phyloP scores from a whole-genome alignment of 2,797 vertebrate genomes.

The Myoxocephalus aenaeus region DNA sequence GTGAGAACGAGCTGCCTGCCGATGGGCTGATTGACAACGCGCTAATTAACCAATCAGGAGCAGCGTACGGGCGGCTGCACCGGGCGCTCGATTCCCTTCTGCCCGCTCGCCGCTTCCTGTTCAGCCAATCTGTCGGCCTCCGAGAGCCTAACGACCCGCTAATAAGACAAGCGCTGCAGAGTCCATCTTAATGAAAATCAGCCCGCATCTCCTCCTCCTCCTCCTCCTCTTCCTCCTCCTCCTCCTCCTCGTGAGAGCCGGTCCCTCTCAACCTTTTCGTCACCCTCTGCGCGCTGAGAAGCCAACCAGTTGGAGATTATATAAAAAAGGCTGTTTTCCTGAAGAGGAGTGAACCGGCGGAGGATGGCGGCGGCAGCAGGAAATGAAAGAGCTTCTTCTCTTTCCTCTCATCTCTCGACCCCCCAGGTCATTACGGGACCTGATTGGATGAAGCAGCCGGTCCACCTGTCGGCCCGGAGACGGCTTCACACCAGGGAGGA shows the following conservation, averaged over 20 bases:
- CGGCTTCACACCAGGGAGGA: conserved; percentile 1
- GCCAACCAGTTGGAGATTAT: conserved; percentile 31
- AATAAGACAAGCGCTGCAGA: conserved; percentile 73
- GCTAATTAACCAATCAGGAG: conserved; percentile 75
- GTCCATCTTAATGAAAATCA: conserved; percentile 79
- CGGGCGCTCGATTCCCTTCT: conserved; percentile 77
- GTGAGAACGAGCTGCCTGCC: conserved; percentile 5
- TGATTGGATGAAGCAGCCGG: conserved; percentile 42
- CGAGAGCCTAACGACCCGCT: conserved; percentile 75
- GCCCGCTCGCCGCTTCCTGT: conserved; percentile 69
- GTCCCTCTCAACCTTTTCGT: conserved; percentile 40
- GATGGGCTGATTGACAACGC: conserved; percentile 69
- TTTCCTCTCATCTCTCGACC: conserved; percentile 21
- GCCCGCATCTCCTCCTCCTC: conserved; percentile 11
- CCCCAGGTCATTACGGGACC: conserved; percentile 42
- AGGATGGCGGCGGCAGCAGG: not conserved
- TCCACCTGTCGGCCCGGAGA: conserved; percentile 18
- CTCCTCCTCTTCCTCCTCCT: not conserved
- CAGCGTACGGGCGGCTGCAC: conserved; percentile 40
- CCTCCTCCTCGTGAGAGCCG: not conserved
- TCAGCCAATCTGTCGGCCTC: conserved; percentile 73
- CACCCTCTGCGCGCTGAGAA: conserved; percentile 4
- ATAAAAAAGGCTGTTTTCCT: conserved; percentile 44
- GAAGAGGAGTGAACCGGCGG: conserved; percentile 20
- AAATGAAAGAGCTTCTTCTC: conserved; percentile 48